These are phyloP conservation scores for Proctacanthus coquilletti DNA, from an alignment of 1,140 invertebrate genomes.

Conservation along the genomic window DNA sequence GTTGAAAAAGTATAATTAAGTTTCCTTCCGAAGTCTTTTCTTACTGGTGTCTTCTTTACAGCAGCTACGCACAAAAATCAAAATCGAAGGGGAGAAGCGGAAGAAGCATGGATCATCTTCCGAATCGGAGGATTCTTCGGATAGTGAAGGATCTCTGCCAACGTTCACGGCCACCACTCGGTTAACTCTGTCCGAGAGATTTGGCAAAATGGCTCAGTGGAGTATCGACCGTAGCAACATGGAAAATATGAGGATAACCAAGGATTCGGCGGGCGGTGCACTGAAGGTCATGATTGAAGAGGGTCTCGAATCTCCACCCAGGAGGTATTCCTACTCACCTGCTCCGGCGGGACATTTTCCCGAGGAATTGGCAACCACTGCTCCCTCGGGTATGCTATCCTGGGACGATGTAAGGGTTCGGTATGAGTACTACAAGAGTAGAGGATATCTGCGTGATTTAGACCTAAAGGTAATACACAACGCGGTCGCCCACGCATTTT, in stretches of 20 bases:
- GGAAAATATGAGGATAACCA: conserved; percentile 72
- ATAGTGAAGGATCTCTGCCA: conserved; percentile 23
- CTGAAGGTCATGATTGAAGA: conserved; percentile 61
- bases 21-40: neutral
- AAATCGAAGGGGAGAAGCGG: conserved; percentile 30
- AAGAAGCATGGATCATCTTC: conserved; percentile 26
- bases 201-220: conserved; percentile 83
- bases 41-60: neutral
- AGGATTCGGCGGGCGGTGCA: conserved; percentile 43
- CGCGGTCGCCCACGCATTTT: neutral
- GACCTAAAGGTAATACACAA: conserved; percentile 21
- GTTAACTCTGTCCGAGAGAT: conserved; percentile 60
- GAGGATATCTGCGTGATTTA: conserved; percentile 58
- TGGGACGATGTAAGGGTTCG: conserved; percentile 74
- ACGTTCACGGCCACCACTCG: conserved; percentile 31
- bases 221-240: conserved; percentile 55
- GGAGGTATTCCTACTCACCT: conserved; percentile 42
- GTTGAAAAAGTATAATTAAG: conserved; percentile 6
- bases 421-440: conserved; percentile 74
- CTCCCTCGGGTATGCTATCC: conserved; percentile 54
- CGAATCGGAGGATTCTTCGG: conserved; percentile 26
- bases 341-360: conserved; percentile 61
- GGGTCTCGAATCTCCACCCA: conserved; percentile 30
- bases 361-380: conserved; percentile 49
- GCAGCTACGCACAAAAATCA: conserved; percentile 26